phyloP scores from a whole-genome alignment of 2,113 vertebrate genomes.

The Oncorhynchus masou region DNA sequence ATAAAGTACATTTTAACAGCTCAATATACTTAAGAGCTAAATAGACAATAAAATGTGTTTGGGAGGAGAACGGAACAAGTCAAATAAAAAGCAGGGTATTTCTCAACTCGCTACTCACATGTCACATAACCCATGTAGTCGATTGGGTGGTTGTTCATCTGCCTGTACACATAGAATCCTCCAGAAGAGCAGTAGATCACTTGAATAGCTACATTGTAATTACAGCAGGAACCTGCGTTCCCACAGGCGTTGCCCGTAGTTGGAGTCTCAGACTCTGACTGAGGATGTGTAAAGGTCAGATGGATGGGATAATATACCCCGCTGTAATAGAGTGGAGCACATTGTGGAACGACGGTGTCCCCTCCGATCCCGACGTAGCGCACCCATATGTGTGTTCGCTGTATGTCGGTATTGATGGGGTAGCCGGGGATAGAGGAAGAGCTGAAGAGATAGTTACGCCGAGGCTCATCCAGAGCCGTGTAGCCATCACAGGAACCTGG shows the following conservation, averaged over 20 bases:
- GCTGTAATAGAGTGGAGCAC: fast-evolving
- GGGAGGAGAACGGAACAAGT: too few species aligned
- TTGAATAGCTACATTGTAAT: not conserved
- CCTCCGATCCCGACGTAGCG: constrained; percentile 56
- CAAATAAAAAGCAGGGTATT: too few species aligned
- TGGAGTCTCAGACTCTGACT: not conserved
- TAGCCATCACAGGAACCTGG: constrained; percentile 19
- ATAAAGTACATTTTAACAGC: too few species aligned
- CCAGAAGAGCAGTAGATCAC: constrained; percentile 32
- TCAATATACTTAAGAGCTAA: too few species aligned
- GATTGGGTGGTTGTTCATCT: fast-evolving
- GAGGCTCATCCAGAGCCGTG: constrained; percentile 35
- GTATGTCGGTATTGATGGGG: not conserved
- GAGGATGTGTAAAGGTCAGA: not conserved
- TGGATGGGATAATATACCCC: fast-evolving
- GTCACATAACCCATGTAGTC: not conserved
- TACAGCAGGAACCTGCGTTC: fast-evolving
- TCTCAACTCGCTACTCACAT: constrained; percentile 32
- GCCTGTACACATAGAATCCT: constrained; percentile 50
- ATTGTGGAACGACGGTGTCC: constrained; percentile 6
- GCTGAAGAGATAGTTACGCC: constrained; percentile 44
- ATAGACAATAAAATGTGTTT: too few species aligned
- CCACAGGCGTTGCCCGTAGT: not conserved
- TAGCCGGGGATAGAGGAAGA: not conserved
- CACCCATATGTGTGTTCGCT: constrained; percentile 23